Percentiles rank a stretch among this genome's conserved stretches.
phyloP scores from a whole-genome alignment of 2,113 vertebrate species.

The Engystomops pustulosus region DNA sequence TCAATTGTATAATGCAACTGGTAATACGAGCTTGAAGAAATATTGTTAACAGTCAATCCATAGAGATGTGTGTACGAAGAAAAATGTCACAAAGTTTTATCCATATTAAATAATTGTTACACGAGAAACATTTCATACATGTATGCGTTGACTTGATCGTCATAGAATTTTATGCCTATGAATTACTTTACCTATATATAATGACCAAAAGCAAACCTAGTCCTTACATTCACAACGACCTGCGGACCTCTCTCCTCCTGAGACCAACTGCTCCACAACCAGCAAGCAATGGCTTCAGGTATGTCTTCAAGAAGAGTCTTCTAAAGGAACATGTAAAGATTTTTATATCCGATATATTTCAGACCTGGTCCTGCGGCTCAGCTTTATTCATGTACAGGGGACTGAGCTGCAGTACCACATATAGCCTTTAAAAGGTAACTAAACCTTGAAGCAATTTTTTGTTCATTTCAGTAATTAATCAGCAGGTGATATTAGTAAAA shows the following conservation, averaged over 20 bases:
- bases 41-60: not conserved
- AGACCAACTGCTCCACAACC: constrained; percentile 56
- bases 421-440: no score
- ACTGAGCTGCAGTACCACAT: not conserved
- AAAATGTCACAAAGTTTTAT: constrained; percentile 46
- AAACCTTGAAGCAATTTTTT: no score
- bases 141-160: constrained; percentile 40
- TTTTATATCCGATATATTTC: no score
- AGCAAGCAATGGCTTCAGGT: constrained; percentile 70
- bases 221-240: constrained; percentile 46
- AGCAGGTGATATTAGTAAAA: no score
- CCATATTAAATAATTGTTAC: constrained; percentile 36
- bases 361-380: not conserved
- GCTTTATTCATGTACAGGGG: not conserved
- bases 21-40: not conserved
- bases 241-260: constrained; percentile 39
- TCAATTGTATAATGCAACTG: not conserved
- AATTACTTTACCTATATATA: constrained; percentile 65
- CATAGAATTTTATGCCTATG: constrained; percentile 34
- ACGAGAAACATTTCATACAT: constrained; percentile 62
- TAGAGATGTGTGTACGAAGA: not conserved
- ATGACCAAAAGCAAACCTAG: not conserved
- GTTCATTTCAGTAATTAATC: no score
- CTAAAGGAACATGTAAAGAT: no score
- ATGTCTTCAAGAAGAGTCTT: constrained; percentile 17